Base-by-base conservation (phyloP, 2,797 vertebrate species). In the Dallia pectoralis region DNA sequence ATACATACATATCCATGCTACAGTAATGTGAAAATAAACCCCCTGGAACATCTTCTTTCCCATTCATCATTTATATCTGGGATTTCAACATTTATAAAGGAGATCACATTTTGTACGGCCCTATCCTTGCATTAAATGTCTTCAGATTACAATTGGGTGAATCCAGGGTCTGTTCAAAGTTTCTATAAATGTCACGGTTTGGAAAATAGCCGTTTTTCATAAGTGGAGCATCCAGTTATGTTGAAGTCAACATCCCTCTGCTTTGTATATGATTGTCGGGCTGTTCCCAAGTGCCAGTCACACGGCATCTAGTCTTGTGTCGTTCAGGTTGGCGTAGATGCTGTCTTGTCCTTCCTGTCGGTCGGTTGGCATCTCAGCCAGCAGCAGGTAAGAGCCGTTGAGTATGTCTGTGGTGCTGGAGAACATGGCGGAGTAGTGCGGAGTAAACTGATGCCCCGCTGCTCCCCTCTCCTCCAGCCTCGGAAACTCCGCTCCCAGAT, bases 341-440 rank as follows among this genome's bases (percentile, higher is more conserved):
- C 88, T 88, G 0, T 74, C 84, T 25, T 79, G 32, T 14, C 30
- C 70, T 25, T 22, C 49, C 1, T 56, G 27, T 48, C 12, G 56
- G 19, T 88, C 80, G 56, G 84, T 67, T n/a, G 73, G 67, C 49
- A 88, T 66, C 49, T 89, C 73, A 2, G 82, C 72, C 70, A 81
- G 47, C 27, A 84, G 73, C 40, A 91, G 36, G 79, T 94, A 94
- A 16, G 92, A 90, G 27, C 79, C 85, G 83, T 95, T 95, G 0
- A 90, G 82, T 27, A 93, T 89, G 74, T 90, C 87, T 66, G 70
- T 69, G 4, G 74, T 79, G 67, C 69, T 66, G 4, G 73, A 72
- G 68, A 71, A 76, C 8, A 33, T 40, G 75, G 71, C 81, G 66
- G 71, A 67, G 68, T 78, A 70, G 36, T 14, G 30, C 29, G 72